Evolutionary conservation across 2,797 vertebrate species (phyloP), one percentile per base, ranked within the genome.

Genomic region (Neosalanx taihuensis): DNA sequence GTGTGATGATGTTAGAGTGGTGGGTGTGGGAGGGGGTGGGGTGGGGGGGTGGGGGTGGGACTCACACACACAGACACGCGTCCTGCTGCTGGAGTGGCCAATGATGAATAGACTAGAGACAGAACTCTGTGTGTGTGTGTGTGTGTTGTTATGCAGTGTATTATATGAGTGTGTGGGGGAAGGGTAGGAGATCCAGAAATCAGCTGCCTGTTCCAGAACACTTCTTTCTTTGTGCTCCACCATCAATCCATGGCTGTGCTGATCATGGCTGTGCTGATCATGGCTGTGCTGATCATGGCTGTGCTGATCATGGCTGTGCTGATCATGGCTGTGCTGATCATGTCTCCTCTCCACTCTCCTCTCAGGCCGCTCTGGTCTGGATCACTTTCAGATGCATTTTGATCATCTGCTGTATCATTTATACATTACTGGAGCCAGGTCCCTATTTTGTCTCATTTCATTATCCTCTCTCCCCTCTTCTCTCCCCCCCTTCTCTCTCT

Each of bases 1-100:
- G 78, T 80, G 77, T 76, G 86, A 84, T 81, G 73, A 64, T 63
- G 69, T 30, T 13, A 7, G 23, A 26, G 41, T 35, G 73, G 72
- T 6, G 72, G 64, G 75, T 66, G 67, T 0, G 30, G 65, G 33
- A n/a, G n/a, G n/a, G n/a, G n/a, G n/a, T n/a, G n/a, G n/a, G n/a
- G n/a, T n/a, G n/a, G n/a, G n/a, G n/a, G n/a, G n/a, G n/a, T n/a
- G n/a, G n/a, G 64, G 30, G 26, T 5, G 23, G 30, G 37, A 18
- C 26, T 23, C 64, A 65, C 64, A 15, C 64, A 65, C 64, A 65
- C 37, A 65, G 58, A 67, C 72, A 71, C 6, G 51, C n/a, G 66
- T 51, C 46, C 17, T 59, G 51, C 60, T 70, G 53, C 70, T 75
- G 69, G 75, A 35, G 51, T 56, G 78, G 82, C 71, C 41, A 56